Conservation (phyloP, 2,113 vertebrate genomes). For the Peromyscus leucopus region DNA sequence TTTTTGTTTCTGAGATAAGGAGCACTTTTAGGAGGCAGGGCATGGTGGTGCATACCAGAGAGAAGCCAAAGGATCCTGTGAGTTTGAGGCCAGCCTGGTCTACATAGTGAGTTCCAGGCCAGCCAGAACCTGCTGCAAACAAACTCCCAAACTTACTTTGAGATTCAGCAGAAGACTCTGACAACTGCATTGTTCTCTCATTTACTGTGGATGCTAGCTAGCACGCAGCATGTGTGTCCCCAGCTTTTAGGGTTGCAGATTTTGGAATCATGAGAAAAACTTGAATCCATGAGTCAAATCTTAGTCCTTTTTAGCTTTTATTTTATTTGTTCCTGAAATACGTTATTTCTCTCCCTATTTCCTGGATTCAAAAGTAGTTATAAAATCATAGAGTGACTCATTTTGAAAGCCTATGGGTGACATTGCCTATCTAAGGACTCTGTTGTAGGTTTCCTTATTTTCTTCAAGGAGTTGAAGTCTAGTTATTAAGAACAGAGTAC, state of each 20-base stretch:
- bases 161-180: background rate
- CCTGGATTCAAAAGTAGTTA: background rate
- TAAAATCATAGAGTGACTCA: background rate
- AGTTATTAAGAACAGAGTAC: constrained; percentile 4
- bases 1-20: constrained; percentile 50
- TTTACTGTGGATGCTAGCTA: constrained; percentile 5
- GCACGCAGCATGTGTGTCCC: background rate
- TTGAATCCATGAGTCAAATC: background rate
- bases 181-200: constrained; percentile 20
- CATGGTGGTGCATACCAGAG: background rate
- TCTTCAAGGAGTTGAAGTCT: constrained; percentile 7
- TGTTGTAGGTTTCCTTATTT: background rate
- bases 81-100: background rate
- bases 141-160: background rate
- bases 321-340: constrained; percentile 46
- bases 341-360: rapidly evolving
- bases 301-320: background rate
- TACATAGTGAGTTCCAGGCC: background rate
- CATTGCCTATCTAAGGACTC: background rate
- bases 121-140: background rate
- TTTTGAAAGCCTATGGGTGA: background rate
- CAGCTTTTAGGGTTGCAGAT: background rate
- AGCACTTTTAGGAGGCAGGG: background rate
- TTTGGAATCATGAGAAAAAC: constrained; percentile 49
- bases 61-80: background rate